Evolutionary conservation across 1,140 invertebrate genomes (phyloP).

Genomic region (Brachionus calyciflorus): DNA sequence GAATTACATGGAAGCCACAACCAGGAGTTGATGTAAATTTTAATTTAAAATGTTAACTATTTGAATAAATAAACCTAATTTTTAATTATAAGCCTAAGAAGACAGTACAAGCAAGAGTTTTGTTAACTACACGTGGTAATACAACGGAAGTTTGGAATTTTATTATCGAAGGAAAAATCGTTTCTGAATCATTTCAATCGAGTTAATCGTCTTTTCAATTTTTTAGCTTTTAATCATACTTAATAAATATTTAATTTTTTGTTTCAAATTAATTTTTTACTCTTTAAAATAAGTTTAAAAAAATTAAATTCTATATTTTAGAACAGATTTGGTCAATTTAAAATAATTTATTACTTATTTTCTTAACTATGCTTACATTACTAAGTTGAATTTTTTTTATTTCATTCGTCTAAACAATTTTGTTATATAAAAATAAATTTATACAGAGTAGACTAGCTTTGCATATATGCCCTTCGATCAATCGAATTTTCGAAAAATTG

Average conservation of each 20-base stretch:
- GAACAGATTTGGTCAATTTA: neutral
- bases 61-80: neutral
- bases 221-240: no score
- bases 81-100: conserved; percentile 4
- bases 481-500: no score
- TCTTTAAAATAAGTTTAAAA: neutral
- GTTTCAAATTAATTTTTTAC: neutral
- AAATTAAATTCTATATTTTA: neutral
- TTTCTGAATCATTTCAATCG: conserved; percentile 29
- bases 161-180: conserved; percentile 38
- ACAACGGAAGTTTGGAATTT: conserved; percentile 35
- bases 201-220: neutral
- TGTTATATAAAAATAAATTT: no score
- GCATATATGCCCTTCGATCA: no score
- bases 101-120: conserved; percentile 3
- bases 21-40: conserved; percentile 55
- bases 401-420: no score
- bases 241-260: no score
- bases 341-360: no score
- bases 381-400: no score
- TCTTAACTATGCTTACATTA: no score
- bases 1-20: conserved; percentile 58
- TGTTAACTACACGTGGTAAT: conserved; percentile 26
- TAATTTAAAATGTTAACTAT: neutral
- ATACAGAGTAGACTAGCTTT: no score